phyloP scores from a whole-genome alignment of 2,888 invertebrate genomes.

The Himalopsyche japonica region DNA sequence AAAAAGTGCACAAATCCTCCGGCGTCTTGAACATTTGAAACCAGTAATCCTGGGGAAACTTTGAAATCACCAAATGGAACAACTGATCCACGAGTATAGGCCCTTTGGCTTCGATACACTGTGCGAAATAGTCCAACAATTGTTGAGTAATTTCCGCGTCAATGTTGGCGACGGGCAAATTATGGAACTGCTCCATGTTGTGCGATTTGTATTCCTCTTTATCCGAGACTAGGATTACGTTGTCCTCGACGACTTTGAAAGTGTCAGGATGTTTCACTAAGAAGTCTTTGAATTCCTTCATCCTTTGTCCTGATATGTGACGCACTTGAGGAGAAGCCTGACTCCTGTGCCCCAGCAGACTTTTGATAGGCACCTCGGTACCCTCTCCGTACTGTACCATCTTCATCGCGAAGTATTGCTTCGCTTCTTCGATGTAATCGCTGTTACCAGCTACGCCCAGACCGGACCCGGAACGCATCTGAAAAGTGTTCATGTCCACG shows the following conservation, averaged over 20 bases:
- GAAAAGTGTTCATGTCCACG: conserved; percentile 82
- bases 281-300: conserved; percentile 92
- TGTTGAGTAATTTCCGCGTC: conserved; percentile 84
- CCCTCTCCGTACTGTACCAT: conserved; percentile 93
- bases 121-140: conserved; percentile 79
- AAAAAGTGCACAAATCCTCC: conserved; percentile 85
- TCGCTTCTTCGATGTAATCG: conserved; percentile 94
- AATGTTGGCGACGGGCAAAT: conserved; percentile 75
- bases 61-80: conserved; percentile 77
- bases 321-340: conserved; percentile 97
- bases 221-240: conserved; percentile 76
- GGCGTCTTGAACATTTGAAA: conserved; percentile 88
- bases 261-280: conserved; percentile 80
- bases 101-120: conserved; percentile 79
- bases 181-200: conserved; percentile 68
- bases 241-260: conserved; percentile 84
- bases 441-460: conserved; percentile 60
- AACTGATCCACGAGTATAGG: conserved; percentile 86
- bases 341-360: conserved; percentile 93
- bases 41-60: conserved; percentile 78
- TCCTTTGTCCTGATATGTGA: conserved; percentile 91
- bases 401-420: conserved; percentile 95
- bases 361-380: conserved; percentile 95
- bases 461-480: conserved; percentile 66
- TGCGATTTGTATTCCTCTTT: conserved; percentile 70